A percentile compares a stretch with the other conserved stretches of the same genome.
Evolutionary conservation across 1,140 invertebrate genomes (phyloP).

Genomic region (Mylabris phalerata): DNA sequence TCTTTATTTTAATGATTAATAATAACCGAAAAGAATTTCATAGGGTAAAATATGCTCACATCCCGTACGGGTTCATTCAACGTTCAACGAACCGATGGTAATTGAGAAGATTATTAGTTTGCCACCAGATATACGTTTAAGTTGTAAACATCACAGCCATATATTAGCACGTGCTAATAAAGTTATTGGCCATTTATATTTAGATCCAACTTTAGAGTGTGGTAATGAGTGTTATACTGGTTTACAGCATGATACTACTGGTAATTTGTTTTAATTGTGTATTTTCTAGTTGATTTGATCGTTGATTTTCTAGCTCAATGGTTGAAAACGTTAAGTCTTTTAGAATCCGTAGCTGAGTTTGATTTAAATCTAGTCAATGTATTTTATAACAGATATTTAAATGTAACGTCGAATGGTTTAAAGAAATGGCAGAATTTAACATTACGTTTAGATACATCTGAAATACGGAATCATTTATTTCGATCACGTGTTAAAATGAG

Average conservation of each 20-base stretch:
- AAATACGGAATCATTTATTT: conserved; percentile 66
- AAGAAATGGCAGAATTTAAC: conserved; percentile 59
- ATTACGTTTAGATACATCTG: conserved; percentile 67
- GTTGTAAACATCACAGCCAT: conserved; percentile 37
- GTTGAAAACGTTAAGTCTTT: conserved; percentile 61
- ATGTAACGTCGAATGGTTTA: conserved; percentile 44
- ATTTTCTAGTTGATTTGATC: conserved; percentile 1
- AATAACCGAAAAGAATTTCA: conserved; percentile 27
- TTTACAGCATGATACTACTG: conserved; percentile 50
- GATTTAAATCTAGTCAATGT: conserved; percentile 55
- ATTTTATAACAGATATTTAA: conserved; percentile 51
- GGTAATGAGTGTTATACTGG: conserved; percentile 70
- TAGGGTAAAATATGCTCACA: conserved; percentile 72
- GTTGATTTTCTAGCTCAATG: conserved; percentile 53
- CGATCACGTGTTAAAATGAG: conserved; percentile 60
- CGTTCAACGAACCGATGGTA: conserved; percentile 65
- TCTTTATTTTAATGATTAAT: conserved; percentile 1
- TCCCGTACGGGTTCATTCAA: conserved; percentile 65
- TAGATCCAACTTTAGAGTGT: conserved; percentile 66
- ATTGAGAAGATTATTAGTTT: conserved; percentile 46
- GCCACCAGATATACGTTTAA: conserved; percentile 46
- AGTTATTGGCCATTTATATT: conserved; percentile 38
- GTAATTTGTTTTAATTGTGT: conserved; percentile 39
- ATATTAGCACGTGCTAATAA: conserved; percentile 47
- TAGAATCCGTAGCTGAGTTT: conserved; percentile 53